Base-by-base conservation (phyloP, 2,888 invertebrate genomes). In the Hecatera dysodea region DNA sequence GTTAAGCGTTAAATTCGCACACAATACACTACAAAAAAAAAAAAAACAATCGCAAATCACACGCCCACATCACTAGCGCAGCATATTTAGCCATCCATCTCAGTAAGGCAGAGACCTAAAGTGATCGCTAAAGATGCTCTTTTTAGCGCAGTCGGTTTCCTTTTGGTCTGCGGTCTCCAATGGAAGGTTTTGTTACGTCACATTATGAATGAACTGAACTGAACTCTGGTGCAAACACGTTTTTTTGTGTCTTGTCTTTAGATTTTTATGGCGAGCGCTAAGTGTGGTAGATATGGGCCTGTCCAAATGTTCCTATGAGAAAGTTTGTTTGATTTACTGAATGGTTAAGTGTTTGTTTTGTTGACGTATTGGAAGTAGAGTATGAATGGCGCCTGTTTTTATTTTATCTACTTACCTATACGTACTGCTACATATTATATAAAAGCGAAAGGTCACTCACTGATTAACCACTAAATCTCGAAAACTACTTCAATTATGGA, bases 81-180 rank as follows among this genome's bases (percentile, higher is more conserved):
- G 87, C 93, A 83, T 93, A 93, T 92, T 92, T 92, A 93, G 93
- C 84, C 80, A 74, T 82, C 82, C 81, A 88, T 89, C 93, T 92
- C 86, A 67, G 89, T 92, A 93, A 89, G 92, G 92, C 78, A 68
- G 85, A 85, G 78, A 75, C 93, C 93, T 92, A 91, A 93, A 92
- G 86, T 78, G 92, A 91, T 82, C 85, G 88, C 86, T 90, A 90
- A 92, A 93, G 92, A 92, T 89, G 88, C 90, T 90, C 89, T 89
- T 91, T 91, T 91, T 89, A 90, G 92, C 87, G 85, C 86, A 75
- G 75, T 85, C 89, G 88, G 89, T 89, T 90, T 88, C 92, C 90
- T 90, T 94, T 93, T 92, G 93, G 94, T 89, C 83, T 69, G 90
- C 59, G 57, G 65, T 87, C 87, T 80, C 87, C 89, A 91, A 91